Percentiles rank a stretch among this genome's conserved stretches.
These are phyloP conservation scores for Gallinago jamesoni DNA, from an alignment of 2,113 vertebrate genomes.

Conservation along the genomic window DNA sequence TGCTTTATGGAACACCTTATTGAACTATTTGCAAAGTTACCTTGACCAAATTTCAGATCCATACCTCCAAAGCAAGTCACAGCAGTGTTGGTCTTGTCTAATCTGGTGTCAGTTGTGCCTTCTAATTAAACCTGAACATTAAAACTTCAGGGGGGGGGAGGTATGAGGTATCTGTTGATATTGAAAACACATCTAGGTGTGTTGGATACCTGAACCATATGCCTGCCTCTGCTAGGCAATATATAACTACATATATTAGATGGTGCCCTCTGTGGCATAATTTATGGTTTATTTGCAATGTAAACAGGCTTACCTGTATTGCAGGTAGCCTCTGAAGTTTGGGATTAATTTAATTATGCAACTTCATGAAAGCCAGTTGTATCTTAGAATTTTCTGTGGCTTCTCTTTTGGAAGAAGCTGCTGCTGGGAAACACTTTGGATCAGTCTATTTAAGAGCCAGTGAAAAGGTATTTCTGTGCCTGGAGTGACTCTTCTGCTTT, in stretches of 20 bases:
- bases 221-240: not conserved
- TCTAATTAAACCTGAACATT: not conserved
- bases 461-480: not conserved
- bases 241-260: not conserved
- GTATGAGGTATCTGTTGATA: not conserved
- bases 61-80: not conserved
- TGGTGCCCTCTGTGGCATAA: not conserved
- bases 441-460: not conserved
- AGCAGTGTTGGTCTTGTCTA: not conserved
- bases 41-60: not conserved
- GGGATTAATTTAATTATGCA: not conserved
- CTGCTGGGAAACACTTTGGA: not conserved
- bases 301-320: not conserved
- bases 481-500: not conserved
- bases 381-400: not conserved
- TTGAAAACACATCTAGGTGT: accelerated
- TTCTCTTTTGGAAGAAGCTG: not conserved
- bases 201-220: not conserved
- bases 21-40: not conserved
- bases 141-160: not conserved
- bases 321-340: not conserved
- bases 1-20: not conserved
- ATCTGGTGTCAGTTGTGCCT: not conserved
- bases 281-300: not conserved
- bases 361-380: not conserved